A percentile compares a stretch with the other conserved stretches of the same genome.
Conservation (phyloP, 2,888 invertebrate species). For the Galerucella calmariensis region DNA sequence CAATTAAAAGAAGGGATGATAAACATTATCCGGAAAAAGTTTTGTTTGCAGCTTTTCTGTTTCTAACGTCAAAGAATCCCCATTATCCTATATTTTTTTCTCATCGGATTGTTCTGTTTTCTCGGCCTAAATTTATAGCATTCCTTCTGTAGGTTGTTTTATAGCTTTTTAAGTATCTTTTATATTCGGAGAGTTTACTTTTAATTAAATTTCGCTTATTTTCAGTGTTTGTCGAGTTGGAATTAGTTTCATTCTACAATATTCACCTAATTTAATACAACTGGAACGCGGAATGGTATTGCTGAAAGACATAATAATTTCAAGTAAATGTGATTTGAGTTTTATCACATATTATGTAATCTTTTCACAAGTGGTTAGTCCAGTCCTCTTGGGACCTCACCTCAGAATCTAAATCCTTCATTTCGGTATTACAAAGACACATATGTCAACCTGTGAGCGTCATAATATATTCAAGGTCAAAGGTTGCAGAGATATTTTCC, state of each 20-base stretch:
- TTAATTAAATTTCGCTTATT: neutral
- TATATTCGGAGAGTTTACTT: constrained; percentile 2
- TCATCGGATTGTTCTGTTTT: neutral
- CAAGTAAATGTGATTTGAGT: too few species aligned
- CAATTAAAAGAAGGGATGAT: neutral
- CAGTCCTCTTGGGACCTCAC: too few species aligned
- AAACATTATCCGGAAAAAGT: neutral
- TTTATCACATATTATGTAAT: too few species aligned
- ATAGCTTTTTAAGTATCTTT: neutral
- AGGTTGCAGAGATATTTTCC: too few species aligned
- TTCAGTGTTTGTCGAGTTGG: neutral
- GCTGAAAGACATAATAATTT: too few species aligned
- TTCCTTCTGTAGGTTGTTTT: neutral
- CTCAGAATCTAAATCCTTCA: too few species aligned
- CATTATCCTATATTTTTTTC: neutral
- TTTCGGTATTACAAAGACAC: too few species aligned
- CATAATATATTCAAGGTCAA: too few species aligned
- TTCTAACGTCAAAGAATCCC: neutral
- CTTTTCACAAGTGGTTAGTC: too few species aligned
- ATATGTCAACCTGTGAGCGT: too few species aligned
- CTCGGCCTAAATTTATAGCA: neutral
- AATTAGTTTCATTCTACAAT: constrained; percentile 3
- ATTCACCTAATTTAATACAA: neutral
- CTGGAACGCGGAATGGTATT: neutral
- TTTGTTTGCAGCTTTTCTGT: neutral